Base-by-base conservation (phyloP, 53 echinoderm and acorn worm genomes). In the Holothuria scabra region DNA sequence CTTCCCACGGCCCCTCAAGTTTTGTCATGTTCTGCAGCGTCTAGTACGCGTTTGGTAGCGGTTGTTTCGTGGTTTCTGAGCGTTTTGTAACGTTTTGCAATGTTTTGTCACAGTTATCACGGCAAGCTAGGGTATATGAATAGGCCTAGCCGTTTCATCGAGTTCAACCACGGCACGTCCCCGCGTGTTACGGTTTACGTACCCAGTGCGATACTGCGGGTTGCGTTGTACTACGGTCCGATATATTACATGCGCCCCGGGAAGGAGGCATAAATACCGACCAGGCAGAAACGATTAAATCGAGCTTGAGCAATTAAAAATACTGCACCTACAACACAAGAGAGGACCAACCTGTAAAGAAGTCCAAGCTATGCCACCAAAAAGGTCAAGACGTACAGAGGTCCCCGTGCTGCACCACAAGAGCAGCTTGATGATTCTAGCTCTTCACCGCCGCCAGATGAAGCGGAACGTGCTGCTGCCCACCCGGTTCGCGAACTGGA, bases 151-250 rank as follows among this genome's bases (percentile, higher is more conserved):
- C 61, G 61, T 61, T 61, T 26, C 26, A 16, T 61, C 26, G 16
- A 16, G 3, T 63, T 63, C 29, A 63, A 63, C 22, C 63, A 63
- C 63, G 63, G 29, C 22, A 23, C 63, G 63, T 63, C 63, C 63
- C 63, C 8, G 1, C 1, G 63, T 63, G 25, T 63, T 16, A 63
- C 63, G 63, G 63, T 63, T 7, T 29, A 63, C 29, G 12, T 8
- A 19, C 63, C 63, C 21, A 23, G 63, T 1, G 63, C 63, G 16
- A 1, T 29, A 63, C 63, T 8, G 16, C 63, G 3, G 20, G 63
- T 63, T 63, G 63, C 12, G n/a, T n/a, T n/a, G n/a, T n/a, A n/a
- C n/a, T n/a, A n/a, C n/a, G 61, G n/a, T 61, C 61, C 13, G 26
- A 61, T 12, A 61, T 16, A 5, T 7, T 16, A 7, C n/a, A 61